Evolutionary conservation across 2,113 vertebrate species (phyloP), one percentile per base, ranked within the genome.

Genomic region (Blennius ocellaris): DNA sequence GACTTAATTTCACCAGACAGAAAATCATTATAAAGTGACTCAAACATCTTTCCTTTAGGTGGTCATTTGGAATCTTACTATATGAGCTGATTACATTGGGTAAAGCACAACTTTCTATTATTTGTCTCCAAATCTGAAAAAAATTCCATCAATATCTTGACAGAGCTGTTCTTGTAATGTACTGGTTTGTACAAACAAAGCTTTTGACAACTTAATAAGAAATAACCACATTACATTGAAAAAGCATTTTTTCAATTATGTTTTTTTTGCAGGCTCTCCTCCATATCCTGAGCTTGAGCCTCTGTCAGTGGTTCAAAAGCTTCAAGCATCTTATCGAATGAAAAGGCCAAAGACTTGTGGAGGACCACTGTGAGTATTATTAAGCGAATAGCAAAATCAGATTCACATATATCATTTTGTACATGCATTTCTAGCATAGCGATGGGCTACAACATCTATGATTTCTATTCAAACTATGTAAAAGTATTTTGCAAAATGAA

Each of bases 1-100:
- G n/a, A 3, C 7, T n/a, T 30, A 2, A 6, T 17, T 39, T 16
- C 9, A 6, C 15, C 37, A 16, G 5, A 12, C 11, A 39, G 8
- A 40, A 62, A 30, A 6, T 2, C 2, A 30, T 14, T 7, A 65
- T 30, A 6, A 45, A 11, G 12, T 16, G 11, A 38, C 3, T 11
- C 37, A 15, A 40, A 55, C 21, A 37, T 51, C 2, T 53, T 16
- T 44, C 79, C 17, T 3, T 16, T 1, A 93, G 92, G 73, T 92
- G 92, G 91, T 93, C 92, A 8, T 94, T 93, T 89, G 92, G 91
- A 57, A 91, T 95, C 59, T 63, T 94, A 40, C 67, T 93, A 11
- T 93, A 93, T 66, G 92, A 94, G 60, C 62, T 93, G 75, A 85
- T 93, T 7, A 93, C 93, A 6, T 72, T 94, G 60, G 92, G 92